Conservation (phyloP, 2,113 vertebrate genomes). For the Rhinolophus ferrumequinum region DNA sequence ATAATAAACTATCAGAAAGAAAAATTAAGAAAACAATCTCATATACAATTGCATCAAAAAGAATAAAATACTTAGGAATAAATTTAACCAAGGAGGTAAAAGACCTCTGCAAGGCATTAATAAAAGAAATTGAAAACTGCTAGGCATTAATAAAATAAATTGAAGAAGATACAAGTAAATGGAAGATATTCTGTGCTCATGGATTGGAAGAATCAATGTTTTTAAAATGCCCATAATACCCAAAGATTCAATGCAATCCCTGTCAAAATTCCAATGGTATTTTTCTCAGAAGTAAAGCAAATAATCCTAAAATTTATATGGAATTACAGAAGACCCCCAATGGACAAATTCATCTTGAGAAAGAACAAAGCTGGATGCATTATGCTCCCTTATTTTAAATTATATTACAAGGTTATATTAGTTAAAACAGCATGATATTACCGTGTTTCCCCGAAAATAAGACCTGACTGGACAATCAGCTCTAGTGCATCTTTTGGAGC, state of each 20-base stretch:
- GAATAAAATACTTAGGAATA: neutral
- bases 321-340: neutral
- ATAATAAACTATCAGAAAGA: neutral
- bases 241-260: neutral
- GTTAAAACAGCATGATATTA: neutral
- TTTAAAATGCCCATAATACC: neutral
- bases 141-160: neutral
- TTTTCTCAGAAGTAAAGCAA: neutral
- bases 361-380: neutral
- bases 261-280: neutral
- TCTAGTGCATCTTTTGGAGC: no score
- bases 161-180: neutral
- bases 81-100: neutral
- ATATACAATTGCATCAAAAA: neutral
- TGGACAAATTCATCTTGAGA: no score
- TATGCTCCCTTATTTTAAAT: neutral
- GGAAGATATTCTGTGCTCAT: neutral
- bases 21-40: neutral
- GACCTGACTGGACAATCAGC: no score
- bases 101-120: neutral
- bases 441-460: no score
- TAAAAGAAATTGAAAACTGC: neutral
- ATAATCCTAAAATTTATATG: neutral
- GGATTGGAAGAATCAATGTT: neutral
- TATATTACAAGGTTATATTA: neutral